phyloP scores from a whole-genome alignment of 2,888 invertebrate genomes.

The Acanthococcus lagerstroemiae region DNA sequence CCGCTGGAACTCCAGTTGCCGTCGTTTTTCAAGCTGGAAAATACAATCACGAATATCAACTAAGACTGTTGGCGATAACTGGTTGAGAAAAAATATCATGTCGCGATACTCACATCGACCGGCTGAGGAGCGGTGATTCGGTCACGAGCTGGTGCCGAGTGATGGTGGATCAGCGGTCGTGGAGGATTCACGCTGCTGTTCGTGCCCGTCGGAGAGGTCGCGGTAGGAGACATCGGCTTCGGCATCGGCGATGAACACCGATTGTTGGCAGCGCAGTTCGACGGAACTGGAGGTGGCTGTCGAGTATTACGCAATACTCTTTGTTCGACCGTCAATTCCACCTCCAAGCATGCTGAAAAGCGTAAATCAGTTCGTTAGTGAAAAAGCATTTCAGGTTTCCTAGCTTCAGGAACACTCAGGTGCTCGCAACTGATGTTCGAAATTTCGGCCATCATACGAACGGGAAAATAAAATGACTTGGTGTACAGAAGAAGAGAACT shows the following conservation, averaged over 20 bases:
- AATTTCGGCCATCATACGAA: too few relatives aligned
- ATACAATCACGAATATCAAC: too few relatives aligned
- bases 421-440: too few relatives aligned
- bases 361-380: too few relatives aligned
- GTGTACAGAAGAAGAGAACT: too few relatives aligned
- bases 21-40: slow-evolving; percentile 69
- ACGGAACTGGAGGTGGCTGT: slow-evolving; percentile 8
- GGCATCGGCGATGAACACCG: slow-evolving; percentile 23
- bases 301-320: slow-evolving; percentile 40
- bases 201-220: slow-evolving; percentile 41
- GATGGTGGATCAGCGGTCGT: slow-evolving; percentile 42
- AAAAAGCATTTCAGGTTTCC: too few relatives aligned
- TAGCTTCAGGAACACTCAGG: too few relatives aligned
- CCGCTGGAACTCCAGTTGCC: slow-evolving; percentile 71
- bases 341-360: slow-evolving; percentile 55
- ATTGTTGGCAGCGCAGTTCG: slow-evolving; percentile 4
- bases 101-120: slow-evolving; percentile 65
- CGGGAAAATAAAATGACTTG: too few relatives aligned
- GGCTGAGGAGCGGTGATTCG: slow-evolving; percentile 77
- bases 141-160: slow-evolving; percentile 42
- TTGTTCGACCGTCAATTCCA: slow-evolving; percentile 59
- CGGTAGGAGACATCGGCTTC: slow-evolving; percentile 33
- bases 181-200: slow-evolving; percentile 40
- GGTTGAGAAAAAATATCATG: too few relatives aligned
- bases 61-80: too few relatives aligned